Evolutionary conservation across 2,113 vertebrate species (phyloP), one percentile per base, ranked within the genome.

Genomic region (Sardina pilchardus): DNA sequence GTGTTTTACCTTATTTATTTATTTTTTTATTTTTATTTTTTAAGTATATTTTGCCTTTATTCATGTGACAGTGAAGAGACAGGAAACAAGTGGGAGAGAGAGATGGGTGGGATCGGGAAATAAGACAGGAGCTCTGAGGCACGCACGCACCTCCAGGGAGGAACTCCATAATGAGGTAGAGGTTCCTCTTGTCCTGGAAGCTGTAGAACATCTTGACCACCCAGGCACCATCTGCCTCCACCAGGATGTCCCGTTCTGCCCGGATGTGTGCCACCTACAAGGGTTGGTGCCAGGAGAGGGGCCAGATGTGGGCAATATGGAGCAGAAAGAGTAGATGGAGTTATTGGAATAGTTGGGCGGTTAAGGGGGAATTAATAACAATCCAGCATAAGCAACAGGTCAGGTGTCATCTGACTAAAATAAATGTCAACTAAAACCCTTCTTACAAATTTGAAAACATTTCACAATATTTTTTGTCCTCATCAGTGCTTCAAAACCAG

Each of bases 161-260:
- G 92, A 99, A 99, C 89, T 99, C 98, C 98, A 99, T 99, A 92
- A 99, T 99, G 81, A 99, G 95, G 91, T 99, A 99, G 84, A 99
- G 97, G 93, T 99, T 99, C 90, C 96, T 96, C 91, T 99, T 99
- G 93, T 99, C 98, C 93, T 99, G 98, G 91, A 99, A 99, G 94
- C 98, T 99, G 93, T 99, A 99, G 92, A 99, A 99, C 98, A 99
- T 99, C 93, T 99, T 99, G 85, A 99, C 98, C 85, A 99, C 98
- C 98, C 98, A 99, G 81, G 97, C 97, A 34, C 98, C 97, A 86
- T 99, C 98, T 0, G 98, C 98, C 94, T 99, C 98, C 85, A 99
- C 98, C 82, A 99, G 94, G 89, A 99, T 98, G 90, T 99, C 98
- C 91, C 98, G 95, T 92, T 99, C 98, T 42, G 98, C 98, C 88